Percentiles rank a stretch among this genome's conserved stretches.
Evolutionary conservation across 92 coral and sea anemone species (phyloP).

Genomic region (Scolanthus callimorphus): DNA sequence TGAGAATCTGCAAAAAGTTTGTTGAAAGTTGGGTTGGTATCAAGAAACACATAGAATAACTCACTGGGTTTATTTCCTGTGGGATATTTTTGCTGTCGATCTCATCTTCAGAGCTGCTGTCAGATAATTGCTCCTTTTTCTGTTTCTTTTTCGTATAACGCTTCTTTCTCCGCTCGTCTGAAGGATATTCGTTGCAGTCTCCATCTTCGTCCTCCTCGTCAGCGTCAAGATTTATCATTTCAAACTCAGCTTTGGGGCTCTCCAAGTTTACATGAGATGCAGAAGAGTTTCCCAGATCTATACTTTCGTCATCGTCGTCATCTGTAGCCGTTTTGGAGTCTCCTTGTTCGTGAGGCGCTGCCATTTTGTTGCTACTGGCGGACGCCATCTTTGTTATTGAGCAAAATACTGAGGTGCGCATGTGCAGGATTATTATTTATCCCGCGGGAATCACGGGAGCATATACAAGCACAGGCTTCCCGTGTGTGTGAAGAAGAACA

Average conservation of each 20-base stretch:
- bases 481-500: too few species aligned
- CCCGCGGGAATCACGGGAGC: too few species aligned
- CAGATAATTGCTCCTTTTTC: constrained; percentile 59
- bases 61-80: constrained; percentile 78
- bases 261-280: constrained; percentile 44
- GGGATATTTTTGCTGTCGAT: constrained; percentile 20
- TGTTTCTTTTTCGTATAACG: constrained; percentile 79
- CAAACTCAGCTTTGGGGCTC: constrained; percentile 60
- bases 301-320: constrained; percentile 58
- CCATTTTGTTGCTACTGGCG: constrained; percentile 38
- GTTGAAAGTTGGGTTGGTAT: too few species aligned
- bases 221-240: constrained; percentile 86
- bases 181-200: constrained; percentile 58
- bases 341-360: constrained; percentile 22
- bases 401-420: too few species aligned
- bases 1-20: too few species aligned
- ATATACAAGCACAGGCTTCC: too few species aligned
- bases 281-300: constrained; percentile 65
- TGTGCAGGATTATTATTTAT: too few species aligned
- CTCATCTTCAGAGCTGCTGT: constrained; percentile 93
- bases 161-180: constrained; percentile 63
- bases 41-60: too few species aligned
- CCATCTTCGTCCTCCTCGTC: constrained; percentile 90
- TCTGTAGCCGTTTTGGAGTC: constrained; percentile 26
- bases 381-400: constrained; percentile 70